These are phyloP conservation scores for Gallirallus australis DNA, from an alignment of 2,797 vertebrate genomes.

Conservation along the genomic window DNA sequence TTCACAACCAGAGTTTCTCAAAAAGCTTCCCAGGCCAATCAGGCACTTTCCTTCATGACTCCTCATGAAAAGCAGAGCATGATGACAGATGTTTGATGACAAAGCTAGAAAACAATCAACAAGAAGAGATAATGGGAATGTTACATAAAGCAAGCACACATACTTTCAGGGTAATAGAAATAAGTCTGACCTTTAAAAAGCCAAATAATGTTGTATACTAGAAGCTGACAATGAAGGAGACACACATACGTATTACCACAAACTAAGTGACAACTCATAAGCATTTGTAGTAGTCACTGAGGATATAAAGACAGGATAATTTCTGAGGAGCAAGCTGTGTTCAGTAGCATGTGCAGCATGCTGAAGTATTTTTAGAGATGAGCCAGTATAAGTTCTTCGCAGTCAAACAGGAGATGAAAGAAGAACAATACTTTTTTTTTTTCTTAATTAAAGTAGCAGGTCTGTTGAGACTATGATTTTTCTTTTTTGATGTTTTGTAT, in stretches of 20 bases:
- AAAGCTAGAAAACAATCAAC: background rate
- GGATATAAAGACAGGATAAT: background rate
- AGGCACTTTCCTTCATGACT: background rate
- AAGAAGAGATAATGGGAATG: background rate
- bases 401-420: background rate
- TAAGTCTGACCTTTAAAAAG: background rate
- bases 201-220: background rate
- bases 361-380: background rate
- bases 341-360: background rate
- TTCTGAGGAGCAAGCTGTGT: background rate
- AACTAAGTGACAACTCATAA: background rate
- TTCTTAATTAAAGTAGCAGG: background rate
- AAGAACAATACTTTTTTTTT: background rate
- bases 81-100: background rate
- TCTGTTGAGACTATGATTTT: background rate
- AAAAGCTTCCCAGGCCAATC: background rate
- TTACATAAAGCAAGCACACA: background rate
- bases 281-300: background rate
- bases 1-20: background rate
- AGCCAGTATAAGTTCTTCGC: background rate
- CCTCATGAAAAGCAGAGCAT: background rate
- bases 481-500: background rate
- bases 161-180: background rate
- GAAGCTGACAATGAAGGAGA: background rate
- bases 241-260: background rate